Evolutionary conservation across 2,113 vertebrate genomes (phyloP).

Genomic region (Chloropsis cyanopogon): DNA sequence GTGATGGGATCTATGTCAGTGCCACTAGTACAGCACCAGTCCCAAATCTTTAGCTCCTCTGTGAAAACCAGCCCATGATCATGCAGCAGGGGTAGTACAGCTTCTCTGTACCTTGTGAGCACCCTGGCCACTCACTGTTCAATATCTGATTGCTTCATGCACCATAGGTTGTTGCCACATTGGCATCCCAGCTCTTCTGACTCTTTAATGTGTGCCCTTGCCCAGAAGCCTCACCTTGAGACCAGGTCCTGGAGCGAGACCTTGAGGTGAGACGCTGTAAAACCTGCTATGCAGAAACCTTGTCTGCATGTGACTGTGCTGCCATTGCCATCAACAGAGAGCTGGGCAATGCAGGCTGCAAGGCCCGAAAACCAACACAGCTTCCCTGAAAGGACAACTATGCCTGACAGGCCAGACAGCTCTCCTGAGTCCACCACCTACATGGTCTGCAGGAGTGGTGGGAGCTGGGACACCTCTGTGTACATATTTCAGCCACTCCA

Average conservation of each 20-base stretch:
- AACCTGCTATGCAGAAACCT: background rate
- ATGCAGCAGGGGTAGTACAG: background rate
- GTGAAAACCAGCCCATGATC: background rate
- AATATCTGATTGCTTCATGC: background rate
- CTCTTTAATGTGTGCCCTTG: background rate
- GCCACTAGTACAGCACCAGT: background rate
- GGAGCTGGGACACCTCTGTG: background rate
- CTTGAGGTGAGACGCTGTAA: background rate
- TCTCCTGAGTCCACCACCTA: background rate
- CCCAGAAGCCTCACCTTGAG: background rate
- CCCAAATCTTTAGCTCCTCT: background rate
- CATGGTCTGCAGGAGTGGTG: background rate
- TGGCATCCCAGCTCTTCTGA: background rate
- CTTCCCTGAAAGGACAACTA: background rate
- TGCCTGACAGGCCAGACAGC: background rate
- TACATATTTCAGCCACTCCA: background rate
- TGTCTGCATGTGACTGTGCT: background rate
- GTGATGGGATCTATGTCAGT: background rate
- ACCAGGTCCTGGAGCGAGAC: background rate
- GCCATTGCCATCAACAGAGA: background rate
- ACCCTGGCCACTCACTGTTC: background rate
- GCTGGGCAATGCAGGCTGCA: background rate
- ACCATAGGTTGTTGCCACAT: background rate
- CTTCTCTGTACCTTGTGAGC: background rate
- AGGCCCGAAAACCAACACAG: background rate